Percentiles rank a stretch among this genome's conserved stretches.
These are phyloP conservation scores for Euplagia quadripunctaria DNA, from an alignment of 2,888 invertebrate species.

Conservation along the genomic window DNA sequence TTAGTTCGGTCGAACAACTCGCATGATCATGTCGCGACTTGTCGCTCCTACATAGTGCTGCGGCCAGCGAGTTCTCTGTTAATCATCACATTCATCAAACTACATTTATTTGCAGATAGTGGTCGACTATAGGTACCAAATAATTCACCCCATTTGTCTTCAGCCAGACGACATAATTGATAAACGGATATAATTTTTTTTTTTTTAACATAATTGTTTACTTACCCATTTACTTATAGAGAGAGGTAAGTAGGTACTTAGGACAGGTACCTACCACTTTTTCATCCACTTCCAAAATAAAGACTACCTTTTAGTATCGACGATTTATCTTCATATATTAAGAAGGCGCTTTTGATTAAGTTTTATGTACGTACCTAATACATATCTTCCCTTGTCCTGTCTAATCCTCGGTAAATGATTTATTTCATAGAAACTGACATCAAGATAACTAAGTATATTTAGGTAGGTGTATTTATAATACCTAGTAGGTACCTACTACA, in stretches of 20 bases:
- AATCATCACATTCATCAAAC: conserved; percentile 21
- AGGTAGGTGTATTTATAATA: not conserved
- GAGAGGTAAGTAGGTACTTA: no score
- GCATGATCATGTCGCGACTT: conserved; percentile 63
- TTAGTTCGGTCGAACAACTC: conserved; percentile 32
- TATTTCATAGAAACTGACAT: not conserved
- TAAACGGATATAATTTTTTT: not conserved
- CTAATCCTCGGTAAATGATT: no score
- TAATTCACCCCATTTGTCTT: not conserved
- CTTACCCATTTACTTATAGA: not conserved
- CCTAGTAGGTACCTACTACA: no score
- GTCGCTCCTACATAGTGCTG: conserved; percentile 56
- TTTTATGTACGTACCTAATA: no score
- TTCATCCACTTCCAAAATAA: not conserved
- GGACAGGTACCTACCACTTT: not conserved
- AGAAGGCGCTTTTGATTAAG: no score
- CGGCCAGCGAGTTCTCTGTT: conserved; percentile 18
- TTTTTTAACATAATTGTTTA: not conserved
- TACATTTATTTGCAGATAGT: not conserved
- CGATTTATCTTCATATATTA: no score
- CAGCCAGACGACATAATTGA: not conserved
- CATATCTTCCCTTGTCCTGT: no score
- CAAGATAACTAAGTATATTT: not conserved
- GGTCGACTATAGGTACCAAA: not conserved
- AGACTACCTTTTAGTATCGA: no score